phyloP scores from a whole-genome alignment of 2,888 invertebrate genomes.

The Chirona hameri region DNA sequence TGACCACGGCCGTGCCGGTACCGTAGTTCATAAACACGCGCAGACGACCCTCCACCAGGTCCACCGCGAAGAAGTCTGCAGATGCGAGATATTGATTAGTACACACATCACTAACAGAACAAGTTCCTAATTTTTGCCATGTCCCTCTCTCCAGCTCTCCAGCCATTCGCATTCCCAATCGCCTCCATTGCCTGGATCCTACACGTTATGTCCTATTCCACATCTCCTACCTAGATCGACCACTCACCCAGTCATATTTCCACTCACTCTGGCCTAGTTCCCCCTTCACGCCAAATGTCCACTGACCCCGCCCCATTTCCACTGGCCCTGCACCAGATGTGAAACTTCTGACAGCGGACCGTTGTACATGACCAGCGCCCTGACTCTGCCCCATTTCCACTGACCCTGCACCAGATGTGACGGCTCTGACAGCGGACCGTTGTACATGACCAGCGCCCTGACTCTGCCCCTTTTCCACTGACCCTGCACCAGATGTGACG shows the following conservation, averaged over 20 bases:
- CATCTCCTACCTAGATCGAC: no score
- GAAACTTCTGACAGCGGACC: constrained; percentile 59
- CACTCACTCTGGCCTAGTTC: no score
- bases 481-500: background rate
- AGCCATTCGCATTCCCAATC: no score
- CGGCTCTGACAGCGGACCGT: constrained; percentile 62
- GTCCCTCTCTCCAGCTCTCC: no score
- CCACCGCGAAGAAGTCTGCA: constrained; percentile 32
- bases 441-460: constrained; percentile 80
- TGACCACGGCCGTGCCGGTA: constrained; percentile 61
- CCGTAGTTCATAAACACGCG: constrained; percentile 84
- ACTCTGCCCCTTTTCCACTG: background rate
- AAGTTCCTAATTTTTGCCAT: no score
- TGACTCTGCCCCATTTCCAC: background rate
- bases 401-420: background rate
- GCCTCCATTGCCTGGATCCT: no score
- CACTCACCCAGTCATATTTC: no score
- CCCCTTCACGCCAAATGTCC: background rate
- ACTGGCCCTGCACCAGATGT: background rate
- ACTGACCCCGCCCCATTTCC: background rate
- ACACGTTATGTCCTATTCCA: no score
- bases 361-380: constrained; percentile 81
- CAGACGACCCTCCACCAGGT: constrained; percentile 28
- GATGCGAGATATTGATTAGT: no score
- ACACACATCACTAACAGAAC: no score